phyloP scores from a whole-genome alignment of 2,113 vertebrate species.

The Notechis scutatus region DNA sequence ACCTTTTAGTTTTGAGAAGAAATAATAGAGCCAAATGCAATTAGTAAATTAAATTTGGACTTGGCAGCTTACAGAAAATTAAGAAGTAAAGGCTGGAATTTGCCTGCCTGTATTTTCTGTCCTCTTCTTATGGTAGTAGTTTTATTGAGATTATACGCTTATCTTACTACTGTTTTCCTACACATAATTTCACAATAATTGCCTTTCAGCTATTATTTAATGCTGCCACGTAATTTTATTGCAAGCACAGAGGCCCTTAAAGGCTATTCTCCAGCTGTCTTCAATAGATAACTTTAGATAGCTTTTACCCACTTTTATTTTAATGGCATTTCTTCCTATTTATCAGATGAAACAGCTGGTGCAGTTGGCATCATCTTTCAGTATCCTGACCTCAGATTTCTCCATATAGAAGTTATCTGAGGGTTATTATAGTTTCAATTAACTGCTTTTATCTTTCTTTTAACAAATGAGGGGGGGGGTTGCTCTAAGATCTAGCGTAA shows the following conservation, averaged over 20 bases:
- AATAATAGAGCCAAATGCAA: background rate
- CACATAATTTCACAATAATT: conserved; percentile 10
- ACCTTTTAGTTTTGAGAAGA: background rate
- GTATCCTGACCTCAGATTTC: background rate
- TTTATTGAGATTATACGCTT: conserved; percentile 48
- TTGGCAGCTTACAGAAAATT: conserved; percentile 45
- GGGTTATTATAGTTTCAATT: background rate
- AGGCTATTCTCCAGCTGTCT: background rate
- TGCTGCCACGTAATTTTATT: background rate
- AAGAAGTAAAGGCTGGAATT: conserved; percentile 21
- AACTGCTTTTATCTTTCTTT: background rate
- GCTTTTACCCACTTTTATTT: background rate
- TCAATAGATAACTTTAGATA: background rate
- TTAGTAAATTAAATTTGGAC: conserved; percentile 19
- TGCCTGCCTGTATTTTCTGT: conserved; percentile 26
- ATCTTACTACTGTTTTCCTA: conserved; percentile 27
- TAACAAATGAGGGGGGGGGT: background rate
- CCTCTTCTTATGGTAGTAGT: conserved; percentile 47
- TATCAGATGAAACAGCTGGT: background rate
- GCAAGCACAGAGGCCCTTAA: background rate
- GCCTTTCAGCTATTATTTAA: background rate
- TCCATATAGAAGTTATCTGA: background rate
- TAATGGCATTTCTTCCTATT: background rate
- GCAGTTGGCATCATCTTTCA: background rate
- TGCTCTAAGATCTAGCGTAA: background rate